Percentiles rank a stretch among this genome's conserved stretches.
These are phyloP conservation scores for Eciton burchellii DNA, from an alignment of 1,140 invertebrate genomes.

Conservation along the genomic window DNA sequence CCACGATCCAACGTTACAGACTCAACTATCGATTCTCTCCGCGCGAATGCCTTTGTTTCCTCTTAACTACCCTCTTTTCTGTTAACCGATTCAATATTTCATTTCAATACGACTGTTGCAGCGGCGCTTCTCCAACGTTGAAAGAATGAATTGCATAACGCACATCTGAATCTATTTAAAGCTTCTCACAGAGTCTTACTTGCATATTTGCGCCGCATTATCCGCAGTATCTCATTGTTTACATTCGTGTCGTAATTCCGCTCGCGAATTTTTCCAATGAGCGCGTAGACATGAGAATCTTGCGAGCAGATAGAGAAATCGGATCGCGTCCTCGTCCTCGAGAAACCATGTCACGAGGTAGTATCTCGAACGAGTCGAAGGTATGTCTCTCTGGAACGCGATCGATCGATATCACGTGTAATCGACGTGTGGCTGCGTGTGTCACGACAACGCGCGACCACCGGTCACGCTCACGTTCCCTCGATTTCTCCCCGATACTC, in stretches of 20 bases:
- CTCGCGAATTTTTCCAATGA: no score
- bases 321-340: slow-evolving; percentile 4
- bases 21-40: neutral
- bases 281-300: neutral
- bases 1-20: neutral
- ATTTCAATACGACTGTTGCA: no score
- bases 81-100: no score
- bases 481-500: slow-evolving; percentile 38
- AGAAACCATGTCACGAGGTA: neutral
- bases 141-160: no score
- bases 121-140: no score
- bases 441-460: slow-evolving; percentile 8
- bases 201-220: no score
- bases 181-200: no score
- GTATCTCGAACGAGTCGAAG: neutral
- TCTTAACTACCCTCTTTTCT: no score
- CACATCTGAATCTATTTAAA: no score
- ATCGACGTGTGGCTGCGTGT: slow-evolving; percentile 38
- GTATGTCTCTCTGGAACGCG: slow-evolving; percentile 9
- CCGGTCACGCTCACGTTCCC: slow-evolving; percentile 3
- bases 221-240: no score
- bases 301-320: neutral
- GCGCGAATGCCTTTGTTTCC: no score
- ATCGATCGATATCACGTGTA: slow-evolving; percentile 55
- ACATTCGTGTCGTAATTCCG: no score